These are phyloP conservation scores for Chrysodeixis includens DNA, from an alignment of 2,888 invertebrate genomes.

Conservation along the genomic window DNA sequence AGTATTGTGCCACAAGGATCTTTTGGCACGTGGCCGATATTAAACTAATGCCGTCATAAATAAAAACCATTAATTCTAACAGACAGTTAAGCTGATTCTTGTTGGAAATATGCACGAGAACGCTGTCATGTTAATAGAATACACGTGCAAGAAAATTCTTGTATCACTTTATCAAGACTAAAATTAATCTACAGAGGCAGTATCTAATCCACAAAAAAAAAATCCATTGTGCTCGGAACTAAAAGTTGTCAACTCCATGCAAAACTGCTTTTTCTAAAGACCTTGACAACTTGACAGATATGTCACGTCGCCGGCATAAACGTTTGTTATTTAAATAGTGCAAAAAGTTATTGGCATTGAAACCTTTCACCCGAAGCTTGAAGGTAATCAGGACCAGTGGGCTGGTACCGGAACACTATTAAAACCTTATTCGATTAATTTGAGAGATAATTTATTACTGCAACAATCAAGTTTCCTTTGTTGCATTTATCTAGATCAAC, in stretches of 20 bases:
- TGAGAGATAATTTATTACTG: constrained; percentile 5
- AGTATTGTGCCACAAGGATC: too few species aligned
- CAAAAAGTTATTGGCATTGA: constrained; percentile 69
- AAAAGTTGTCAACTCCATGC: constrained; percentile 11
- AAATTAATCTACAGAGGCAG: too few species aligned
- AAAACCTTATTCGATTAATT: constrained; percentile 11
- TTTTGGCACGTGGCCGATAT: too few species aligned
- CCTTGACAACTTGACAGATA: constrained; percentile 51
- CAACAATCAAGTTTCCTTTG: background rate
- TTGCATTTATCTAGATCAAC: background rate
- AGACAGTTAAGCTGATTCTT: too few species aligned
- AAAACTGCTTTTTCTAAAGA: constrained; percentile 24
- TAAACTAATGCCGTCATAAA: too few species aligned
- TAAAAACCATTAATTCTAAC: too few species aligned
- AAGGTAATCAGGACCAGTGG: constrained; percentile 74
- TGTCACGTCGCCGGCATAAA: constrained; percentile 33
- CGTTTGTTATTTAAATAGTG: constrained; percentile 52
- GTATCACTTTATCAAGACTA: too few species aligned
- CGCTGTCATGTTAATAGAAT: too few species aligned
- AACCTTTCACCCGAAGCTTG: constrained; percentile 76
- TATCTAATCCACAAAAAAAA: too few species aligned
- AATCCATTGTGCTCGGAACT: constrained; percentile 12
- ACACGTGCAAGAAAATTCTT: too few species aligned
- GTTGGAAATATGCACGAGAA: too few species aligned
- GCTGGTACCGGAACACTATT: constrained; percentile 38